A percentile compares a stretch with the other conserved stretches of the same genome.
Evolutionary conservation across 2,113 vertebrate species (phyloP).

Genomic region (Gavia stellata): DNA sequence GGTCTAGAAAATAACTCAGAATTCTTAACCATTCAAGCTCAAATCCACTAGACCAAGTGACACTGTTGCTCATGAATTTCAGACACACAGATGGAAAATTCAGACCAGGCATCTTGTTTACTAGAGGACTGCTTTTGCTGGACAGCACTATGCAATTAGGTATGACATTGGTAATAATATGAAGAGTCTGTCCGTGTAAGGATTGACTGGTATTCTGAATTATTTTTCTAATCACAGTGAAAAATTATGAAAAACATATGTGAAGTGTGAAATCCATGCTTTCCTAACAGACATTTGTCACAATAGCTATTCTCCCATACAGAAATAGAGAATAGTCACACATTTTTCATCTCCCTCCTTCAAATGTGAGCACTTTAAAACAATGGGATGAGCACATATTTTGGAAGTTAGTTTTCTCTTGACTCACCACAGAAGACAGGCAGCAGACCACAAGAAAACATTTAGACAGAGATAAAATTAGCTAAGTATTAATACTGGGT

Average conservation of each 20-base stretch:
- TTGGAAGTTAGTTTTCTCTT: not conserved
- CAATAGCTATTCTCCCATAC: not conserved
- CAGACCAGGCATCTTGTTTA: not conserved
- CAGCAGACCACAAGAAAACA: not conserved
- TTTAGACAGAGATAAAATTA: not conserved
- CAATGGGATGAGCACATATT: not conserved
- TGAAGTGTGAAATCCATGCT: not conserved
- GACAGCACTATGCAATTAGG: not conserved
- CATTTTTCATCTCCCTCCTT: not conserved
- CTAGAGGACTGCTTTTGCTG: not conserved
- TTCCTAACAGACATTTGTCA: not conserved
- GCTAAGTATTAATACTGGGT: not conserved
- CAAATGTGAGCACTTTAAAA: not conserved
- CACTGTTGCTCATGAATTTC: not conserved
- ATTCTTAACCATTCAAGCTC: not conserved
- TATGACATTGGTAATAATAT: not conserved
- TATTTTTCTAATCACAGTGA: not conserved
- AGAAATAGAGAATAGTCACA: not conserved
- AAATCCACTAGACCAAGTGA: not conserved
- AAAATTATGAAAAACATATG: not conserved
- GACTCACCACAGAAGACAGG: not conserved
- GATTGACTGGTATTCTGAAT: not conserved
- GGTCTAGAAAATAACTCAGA: not conserved
- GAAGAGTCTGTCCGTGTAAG: not conserved
- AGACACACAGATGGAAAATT: not conserved